Percentiles rank a stretch among this genome's conserved stretches.
Evolutionary conservation across 2,797 vertebrate genomes (phyloP).

Genomic region (Petrocephalus sullivani): DNA sequence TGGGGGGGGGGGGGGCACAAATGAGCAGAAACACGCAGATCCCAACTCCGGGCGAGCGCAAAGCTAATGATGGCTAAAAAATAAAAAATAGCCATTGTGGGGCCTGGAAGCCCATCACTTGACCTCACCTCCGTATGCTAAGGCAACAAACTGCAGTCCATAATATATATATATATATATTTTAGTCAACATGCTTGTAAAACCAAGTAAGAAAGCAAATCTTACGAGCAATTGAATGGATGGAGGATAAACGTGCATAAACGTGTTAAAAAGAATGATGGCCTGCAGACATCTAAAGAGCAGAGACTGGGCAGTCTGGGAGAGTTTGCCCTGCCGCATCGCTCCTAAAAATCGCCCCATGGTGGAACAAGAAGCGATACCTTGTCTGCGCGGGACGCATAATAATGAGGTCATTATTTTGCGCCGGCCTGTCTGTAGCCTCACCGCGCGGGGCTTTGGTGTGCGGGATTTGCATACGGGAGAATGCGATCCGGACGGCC

Average conservation of each 20-base stretch:
- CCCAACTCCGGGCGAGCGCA: constrained; percentile 14
- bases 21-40: not conserved
- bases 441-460: constrained; percentile 52
- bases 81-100: not conserved
- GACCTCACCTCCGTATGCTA: constrained; percentile 18
- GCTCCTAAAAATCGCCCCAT: not conserved
- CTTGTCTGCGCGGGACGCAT: constrained; percentile 67
- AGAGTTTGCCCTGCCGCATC: not conserved
- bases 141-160: not conserved
- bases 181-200: not conserved
- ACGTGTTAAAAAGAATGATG: not conserved
- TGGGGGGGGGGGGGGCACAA: not conserved
- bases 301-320: not conserved
- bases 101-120: constrained; percentile 40
- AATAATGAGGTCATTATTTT: constrained; percentile 77
- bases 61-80: constrained; percentile 32
- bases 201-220: not conserved
- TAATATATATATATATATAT: not conserved
- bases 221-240: not conserved
- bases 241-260: not conserved
- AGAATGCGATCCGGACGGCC: constrained; percentile 51
- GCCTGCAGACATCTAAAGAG: not conserved
- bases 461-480: constrained; percentile 62
- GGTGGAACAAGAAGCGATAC: constrained; percentile 57
- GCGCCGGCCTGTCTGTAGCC: constrained; percentile 49